Conservation (phyloP, 2,113 vertebrate genomes). For the Tichodroma muraria region DNA sequence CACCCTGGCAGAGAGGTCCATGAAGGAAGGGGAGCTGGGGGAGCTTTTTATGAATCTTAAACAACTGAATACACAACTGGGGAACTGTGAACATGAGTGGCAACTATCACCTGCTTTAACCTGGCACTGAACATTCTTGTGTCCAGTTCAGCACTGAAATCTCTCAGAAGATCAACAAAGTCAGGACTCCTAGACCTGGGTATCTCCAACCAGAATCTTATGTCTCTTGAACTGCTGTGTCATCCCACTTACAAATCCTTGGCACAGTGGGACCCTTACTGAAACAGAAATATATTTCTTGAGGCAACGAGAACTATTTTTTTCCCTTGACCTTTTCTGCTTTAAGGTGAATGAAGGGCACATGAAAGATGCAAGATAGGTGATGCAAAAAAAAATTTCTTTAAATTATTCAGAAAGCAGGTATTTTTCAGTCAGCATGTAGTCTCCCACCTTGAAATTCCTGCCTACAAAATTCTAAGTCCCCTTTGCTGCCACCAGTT, state of each 20-base stretch:
- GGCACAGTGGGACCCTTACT: background rate
- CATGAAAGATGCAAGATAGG: background rate
- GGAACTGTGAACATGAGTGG: background rate
- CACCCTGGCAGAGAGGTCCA: background rate
- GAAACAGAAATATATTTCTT: background rate
- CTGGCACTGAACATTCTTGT: background rate
- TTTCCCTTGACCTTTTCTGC: background rate
- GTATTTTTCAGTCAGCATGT: background rate
- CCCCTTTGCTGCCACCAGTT: background rate
- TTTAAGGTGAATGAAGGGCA: background rate
- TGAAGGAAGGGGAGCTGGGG: background rate
- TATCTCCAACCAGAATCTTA: background rate
- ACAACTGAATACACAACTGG: rapidly evolving
- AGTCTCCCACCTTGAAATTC: background rate
- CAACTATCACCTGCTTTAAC: background rate
- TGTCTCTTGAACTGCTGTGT: background rate
- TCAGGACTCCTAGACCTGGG: background rate
- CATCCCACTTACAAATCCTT: background rate
- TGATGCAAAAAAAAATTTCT: background rate
- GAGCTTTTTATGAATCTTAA: background rate
- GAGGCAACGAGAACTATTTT: background rate
- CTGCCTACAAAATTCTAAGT: background rate
- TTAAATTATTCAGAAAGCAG: background rate
- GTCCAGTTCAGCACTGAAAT: background rate
- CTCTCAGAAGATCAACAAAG: background rate